Conservation (phyloP, 2,888 invertebrate species). For the Drosophila meridionalis region DNA sequence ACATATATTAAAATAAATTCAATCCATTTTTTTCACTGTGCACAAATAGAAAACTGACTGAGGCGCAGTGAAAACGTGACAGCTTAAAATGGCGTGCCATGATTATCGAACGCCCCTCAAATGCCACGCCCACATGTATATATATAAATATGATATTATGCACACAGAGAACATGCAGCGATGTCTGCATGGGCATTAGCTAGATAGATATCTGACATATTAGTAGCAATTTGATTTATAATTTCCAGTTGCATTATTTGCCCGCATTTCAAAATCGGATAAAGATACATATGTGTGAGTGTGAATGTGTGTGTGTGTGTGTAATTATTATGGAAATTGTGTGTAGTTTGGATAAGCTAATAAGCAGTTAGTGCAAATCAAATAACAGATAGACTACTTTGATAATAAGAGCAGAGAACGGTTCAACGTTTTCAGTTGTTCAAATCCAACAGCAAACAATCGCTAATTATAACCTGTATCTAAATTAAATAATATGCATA, state of each 20-base stretch:
- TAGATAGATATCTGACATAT: conserved; percentile 62
- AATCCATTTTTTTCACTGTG: not conserved
- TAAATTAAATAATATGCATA: not conserved
- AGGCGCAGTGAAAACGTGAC: conserved; percentile 35
- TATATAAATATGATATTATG: conserved; percentile 12
- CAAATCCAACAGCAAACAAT: not conserved
- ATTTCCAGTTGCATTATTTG: conserved; percentile 60
- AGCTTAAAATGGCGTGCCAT: conserved; percentile 63
- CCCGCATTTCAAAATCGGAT: conserved; percentile 44
- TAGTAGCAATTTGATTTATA: conserved; percentile 62
- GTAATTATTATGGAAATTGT: conserved; percentile 39
- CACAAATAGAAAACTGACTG: not conserved
- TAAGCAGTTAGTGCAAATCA: conserved; percentile 36
- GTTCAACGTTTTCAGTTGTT: not conserved
- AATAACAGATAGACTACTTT: not conserved
- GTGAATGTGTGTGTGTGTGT: not conserved
- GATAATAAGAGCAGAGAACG: not conserved
- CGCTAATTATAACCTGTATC: not conserved
- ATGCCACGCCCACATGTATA: conserved; percentile 45
- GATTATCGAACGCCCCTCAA: conserved; percentile 41
- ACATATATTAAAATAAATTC: not conserved
- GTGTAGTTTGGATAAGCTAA: conserved; percentile 38
- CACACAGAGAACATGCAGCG: conserved; percentile 18
- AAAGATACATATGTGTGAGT: conserved; percentile 1
- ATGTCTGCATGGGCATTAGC: conserved; percentile 29